Conservation (phyloP, 2,797 vertebrate species). For the Anomalospiza imberbis region DNA sequence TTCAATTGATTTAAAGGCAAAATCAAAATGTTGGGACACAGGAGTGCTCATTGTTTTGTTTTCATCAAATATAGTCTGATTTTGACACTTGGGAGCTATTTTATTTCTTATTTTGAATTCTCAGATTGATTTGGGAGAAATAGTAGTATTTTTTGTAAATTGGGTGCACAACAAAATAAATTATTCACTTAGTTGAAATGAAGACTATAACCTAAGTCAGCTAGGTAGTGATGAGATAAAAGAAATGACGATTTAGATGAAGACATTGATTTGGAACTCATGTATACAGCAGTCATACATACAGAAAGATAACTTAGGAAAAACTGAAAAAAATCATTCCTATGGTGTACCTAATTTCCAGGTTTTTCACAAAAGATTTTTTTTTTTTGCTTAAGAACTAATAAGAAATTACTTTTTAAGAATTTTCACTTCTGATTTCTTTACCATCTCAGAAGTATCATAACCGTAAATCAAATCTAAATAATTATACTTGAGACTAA, state of each 20-base stretch:
- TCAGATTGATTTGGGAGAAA: not conserved
- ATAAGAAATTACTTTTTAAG: not conserved
- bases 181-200: not conserved
- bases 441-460: slow-evolving; percentile 52
- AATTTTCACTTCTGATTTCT: slow-evolving; percentile 51
- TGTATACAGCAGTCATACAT: not conserved
- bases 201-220: not conserved
- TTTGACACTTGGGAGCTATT: not conserved
- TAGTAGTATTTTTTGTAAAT: not conserved
- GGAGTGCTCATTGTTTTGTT: not conserved
- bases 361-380: not conserved
- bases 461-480: slow-evolving; percentile 65
- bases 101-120: not conserved
- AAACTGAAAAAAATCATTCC: not conserved
- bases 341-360: not conserved
- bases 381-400: not conserved
- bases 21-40: not conserved
- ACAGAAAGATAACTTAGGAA: not conserved
- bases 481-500: slow-evolving; percentile 47
- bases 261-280: not conserved
- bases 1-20: not conserved
- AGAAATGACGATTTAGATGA: not conserved
- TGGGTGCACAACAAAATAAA: not conserved
- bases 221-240: not conserved
- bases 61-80: not conserved